Percentiles rank a stretch among this genome's conserved stretches.
Conservation (phyloP, 2,797 vertebrate species). For the Pogoniulus pusillus region DNA sequence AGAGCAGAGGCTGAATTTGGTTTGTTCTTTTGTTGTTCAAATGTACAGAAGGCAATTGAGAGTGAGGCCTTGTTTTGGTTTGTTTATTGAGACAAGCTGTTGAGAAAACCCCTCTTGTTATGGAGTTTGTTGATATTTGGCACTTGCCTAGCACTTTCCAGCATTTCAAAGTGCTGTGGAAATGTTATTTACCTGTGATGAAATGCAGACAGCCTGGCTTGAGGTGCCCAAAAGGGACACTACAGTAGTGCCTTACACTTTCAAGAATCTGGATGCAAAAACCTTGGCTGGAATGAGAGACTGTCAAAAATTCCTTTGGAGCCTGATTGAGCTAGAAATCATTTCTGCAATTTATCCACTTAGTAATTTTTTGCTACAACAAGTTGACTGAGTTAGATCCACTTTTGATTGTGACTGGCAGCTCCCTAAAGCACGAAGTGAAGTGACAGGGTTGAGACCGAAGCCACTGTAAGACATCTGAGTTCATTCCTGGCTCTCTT, state of each 20-base stretch:
- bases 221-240: neutral
- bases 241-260: neutral
- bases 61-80: neutral
- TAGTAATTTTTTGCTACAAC: neutral
- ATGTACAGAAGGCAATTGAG: neutral
- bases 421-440: neutral
- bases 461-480: neutral
- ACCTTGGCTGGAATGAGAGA: neutral
- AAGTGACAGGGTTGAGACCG: neutral
- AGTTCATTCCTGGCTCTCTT: constrained; percentile 42
- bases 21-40: neutral
- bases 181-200: neutral
- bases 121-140: neutral
- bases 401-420: neutral
- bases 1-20: neutral
- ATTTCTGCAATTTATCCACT: neutral
- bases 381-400: neutral
- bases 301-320: neutral
- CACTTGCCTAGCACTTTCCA: neutral
- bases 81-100: neutral
- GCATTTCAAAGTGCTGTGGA: neutral
- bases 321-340: neutral
- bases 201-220: neutral
- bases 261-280: neutral
- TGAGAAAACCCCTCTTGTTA: neutral